Percentiles rank a stretch among this genome's conserved stretches.
These are phyloP conservation scores for Aphidius ervi DNA, from an alignment of 1,140 invertebrate genomes.

Conservation along the genomic window DNA sequence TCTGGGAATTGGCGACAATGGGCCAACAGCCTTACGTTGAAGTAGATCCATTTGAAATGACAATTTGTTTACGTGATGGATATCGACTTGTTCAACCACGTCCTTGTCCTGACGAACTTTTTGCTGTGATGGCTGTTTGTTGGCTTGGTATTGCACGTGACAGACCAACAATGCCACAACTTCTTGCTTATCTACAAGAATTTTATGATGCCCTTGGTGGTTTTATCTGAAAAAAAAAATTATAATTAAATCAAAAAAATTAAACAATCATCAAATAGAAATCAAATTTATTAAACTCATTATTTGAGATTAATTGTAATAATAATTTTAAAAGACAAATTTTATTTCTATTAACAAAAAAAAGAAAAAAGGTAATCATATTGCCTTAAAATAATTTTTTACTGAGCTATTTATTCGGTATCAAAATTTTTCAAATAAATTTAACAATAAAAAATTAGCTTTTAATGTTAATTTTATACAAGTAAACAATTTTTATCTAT, in stretches of 20 bases:
- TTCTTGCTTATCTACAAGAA: conserved; percentile 81
- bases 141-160: conserved; percentile 77
- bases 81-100: conserved; percentile 85
- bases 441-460: too few relatives aligned
- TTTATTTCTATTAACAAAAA: too few relatives aligned
- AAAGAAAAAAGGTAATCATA: too few relatives aligned
- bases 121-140: conserved; percentile 87
- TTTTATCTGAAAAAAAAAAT: conserved; percentile 60
- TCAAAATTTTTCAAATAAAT: too few relatives aligned
- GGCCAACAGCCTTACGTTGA: conserved; percentile 84
- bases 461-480: too few relatives aligned
- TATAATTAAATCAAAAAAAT: conserved; percentile 7
- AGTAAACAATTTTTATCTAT: too few relatives aligned
- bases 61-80: conserved; percentile 78
- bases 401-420: too few relatives aligned
- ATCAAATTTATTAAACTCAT: too few relatives aligned
- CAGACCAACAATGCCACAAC: conserved; percentile 77
- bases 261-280: neutral
- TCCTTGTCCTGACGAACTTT: conserved; percentile 94
- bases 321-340: too few relatives aligned
- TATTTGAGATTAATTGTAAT: too few relatives aligned
- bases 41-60: conserved; percentile 89
- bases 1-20: conserved; percentile 92
- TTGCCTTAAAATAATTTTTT: too few relatives aligned
- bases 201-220: conserved; percentile 79